Evolutionary conservation across 2,113 vertebrate species (phyloP), one percentile per base, ranked within the genome.

Genomic region (Austrofundulus limnaeus): DNA sequence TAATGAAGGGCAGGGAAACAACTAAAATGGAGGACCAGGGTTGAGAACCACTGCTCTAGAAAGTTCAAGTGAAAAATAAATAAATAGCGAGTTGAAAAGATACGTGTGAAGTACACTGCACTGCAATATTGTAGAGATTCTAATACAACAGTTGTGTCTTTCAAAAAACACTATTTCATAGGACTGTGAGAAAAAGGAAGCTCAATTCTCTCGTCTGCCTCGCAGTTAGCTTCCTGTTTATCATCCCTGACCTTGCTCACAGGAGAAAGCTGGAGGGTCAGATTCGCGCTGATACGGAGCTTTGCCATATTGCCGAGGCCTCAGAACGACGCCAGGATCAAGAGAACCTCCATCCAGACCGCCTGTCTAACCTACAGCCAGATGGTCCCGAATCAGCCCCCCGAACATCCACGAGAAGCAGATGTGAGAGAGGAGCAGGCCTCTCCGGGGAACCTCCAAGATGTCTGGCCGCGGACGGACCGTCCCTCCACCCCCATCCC

Each of bases 311-410:
- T 90, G 89, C 83, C 45, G 28, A 85, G 47, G 72, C 72, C 70
- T 53, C 77, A 70, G 52, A 75, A 71, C 68, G 75, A 77, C 25
- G 77, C 21, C 76, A 68, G 70, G 58, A 81, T 85, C 78, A 80
- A 72, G 77, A 59, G 79, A 75, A 66, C 37, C 58, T 71, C 73
- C 59, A 13, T 66, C 77, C 67, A 65, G 76, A 48, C 70, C 55
- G 72, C 50, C 61, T 63, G 77, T 57, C 47, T 58, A 48, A 69
- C 81, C 75, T 59, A 63, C 49, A 59, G 75, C 83, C 91, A 92
- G 89, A 93, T 92, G 92, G 90, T 70, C 83, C 45, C 31, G 57
- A 81, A 84, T 70, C 83, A 77, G 74, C 70, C 81, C 80, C 86
- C 74, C 61, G 68, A 72, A 68, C 73, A 82, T 79, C 75, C 84